These are phyloP conservation scores for Mirza zaza DNA, from an alignment of 2,113 vertebrate genomes.

Conservation along the genomic window DNA sequence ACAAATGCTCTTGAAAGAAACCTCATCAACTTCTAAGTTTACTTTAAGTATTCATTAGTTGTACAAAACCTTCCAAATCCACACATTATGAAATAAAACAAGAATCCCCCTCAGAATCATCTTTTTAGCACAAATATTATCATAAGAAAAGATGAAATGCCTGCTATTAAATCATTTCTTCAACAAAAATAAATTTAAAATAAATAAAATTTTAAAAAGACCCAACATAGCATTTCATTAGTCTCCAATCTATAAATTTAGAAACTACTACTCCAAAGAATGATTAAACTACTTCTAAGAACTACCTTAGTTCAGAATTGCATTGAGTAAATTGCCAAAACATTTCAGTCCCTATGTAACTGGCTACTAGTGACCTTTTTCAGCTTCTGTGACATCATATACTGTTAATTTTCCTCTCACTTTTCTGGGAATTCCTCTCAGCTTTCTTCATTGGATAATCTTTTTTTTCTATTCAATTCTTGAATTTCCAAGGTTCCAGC, in stretches of 20 bases:
- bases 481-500: neutral
- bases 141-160: neutral
- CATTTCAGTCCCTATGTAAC: neutral
- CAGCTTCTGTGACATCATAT: neutral
- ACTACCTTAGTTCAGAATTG: neutral
- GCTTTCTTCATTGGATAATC: neutral
- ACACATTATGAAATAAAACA: neutral
- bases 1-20: neutral
- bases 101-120: neutral
- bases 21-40: neutral
- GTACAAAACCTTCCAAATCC: neutral
- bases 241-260: slow-evolving; percentile 10
- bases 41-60: neutral
- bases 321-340: neutral
- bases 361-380: neutral
- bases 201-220: too few relatives aligned
- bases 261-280: neutral
- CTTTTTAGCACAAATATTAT: neutral
- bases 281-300: neutral
- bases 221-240: neutral
- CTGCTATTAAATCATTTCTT: neutral
- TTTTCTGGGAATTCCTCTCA: neutral
- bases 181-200: too few relatives aligned
- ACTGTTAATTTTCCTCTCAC: neutral
- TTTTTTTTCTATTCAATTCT: neutral